Percentiles rank a stretch among this genome's conserved stretches.
phyloP scores from a whole-genome alignment of 2,113 vertebrate species.

The Micronycteris hirsuta region DNA sequence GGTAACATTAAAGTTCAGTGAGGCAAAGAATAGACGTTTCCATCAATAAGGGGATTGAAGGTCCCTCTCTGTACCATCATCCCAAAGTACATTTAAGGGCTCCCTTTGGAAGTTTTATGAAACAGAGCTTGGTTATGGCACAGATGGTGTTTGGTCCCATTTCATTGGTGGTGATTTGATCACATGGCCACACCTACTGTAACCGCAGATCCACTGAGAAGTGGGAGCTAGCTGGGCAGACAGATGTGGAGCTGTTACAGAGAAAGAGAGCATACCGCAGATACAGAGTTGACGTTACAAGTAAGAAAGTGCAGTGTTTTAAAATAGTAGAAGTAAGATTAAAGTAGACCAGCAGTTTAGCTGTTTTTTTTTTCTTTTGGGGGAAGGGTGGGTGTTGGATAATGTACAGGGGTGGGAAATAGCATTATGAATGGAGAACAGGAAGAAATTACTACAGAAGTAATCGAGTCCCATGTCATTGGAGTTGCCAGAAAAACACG shows the following conservation, averaged over 20 bases:
- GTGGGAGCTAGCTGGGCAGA: rapidly evolving
- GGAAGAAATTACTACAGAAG: neutral
- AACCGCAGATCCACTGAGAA: neutral
- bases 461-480: neutral
- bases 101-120: neutral
- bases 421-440: neutral
- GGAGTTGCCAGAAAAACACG: neutral
- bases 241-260: neutral
- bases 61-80: neutral
- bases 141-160: neutral
- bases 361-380: neutral
- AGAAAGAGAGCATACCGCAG: neutral
- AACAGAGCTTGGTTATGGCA: neutral
- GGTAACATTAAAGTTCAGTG: neutral
- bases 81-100: neutral
- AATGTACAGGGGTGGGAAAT: neutral
- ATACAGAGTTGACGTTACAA: neutral
- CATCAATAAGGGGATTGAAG: too few species aligned
- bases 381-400: rapidly evolving
- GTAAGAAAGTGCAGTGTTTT: neutral
- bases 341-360: neutral
- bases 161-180: neutral
- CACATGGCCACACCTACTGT: neutral
- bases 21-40: neutral
- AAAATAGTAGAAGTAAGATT: neutral